These are phyloP conservation scores for Chloroceryle inda DNA, from an alignment of 2,797 vertebrate genomes.

Conservation along the genomic window DNA sequence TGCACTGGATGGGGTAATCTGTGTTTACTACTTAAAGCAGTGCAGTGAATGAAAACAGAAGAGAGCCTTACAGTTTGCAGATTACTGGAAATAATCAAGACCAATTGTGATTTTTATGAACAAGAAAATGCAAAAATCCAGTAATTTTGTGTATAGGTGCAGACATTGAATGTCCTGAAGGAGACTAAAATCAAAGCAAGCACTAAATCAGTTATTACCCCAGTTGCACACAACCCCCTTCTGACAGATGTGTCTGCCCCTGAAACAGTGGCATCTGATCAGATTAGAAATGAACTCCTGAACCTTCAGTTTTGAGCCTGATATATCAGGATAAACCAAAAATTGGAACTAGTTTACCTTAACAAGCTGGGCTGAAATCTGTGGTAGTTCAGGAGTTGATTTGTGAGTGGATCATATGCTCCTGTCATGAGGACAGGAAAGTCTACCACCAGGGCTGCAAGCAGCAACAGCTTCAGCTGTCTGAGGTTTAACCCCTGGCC, in stretches of 20 bases:
- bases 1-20: neutral
- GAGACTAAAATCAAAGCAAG: neutral
- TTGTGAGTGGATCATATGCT: neutral
- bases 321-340: neutral
- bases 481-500: neutral
- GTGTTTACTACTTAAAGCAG: neutral
- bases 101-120: neutral
- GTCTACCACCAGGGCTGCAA: neutral
- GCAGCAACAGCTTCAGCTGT: neutral
- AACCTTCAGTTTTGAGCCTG: constrained; percentile 29
- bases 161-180: neutral
- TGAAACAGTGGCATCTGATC: neutral
- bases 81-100: neutral
- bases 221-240: neutral
- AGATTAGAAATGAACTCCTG: constrained; percentile 61
- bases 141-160: neutral
- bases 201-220: constrained; percentile 40
- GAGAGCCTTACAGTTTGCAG: neutral
- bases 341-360: neutral
- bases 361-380: neutral
- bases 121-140: neutral
- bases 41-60: neutral
- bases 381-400: neutral
- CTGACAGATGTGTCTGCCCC: constrained; percentile 41
- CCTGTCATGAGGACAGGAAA: neutral